phyloP scores from a whole-genome alignment of 2,797 vertebrate genomes.

The Orestias chungarensis region DNA sequence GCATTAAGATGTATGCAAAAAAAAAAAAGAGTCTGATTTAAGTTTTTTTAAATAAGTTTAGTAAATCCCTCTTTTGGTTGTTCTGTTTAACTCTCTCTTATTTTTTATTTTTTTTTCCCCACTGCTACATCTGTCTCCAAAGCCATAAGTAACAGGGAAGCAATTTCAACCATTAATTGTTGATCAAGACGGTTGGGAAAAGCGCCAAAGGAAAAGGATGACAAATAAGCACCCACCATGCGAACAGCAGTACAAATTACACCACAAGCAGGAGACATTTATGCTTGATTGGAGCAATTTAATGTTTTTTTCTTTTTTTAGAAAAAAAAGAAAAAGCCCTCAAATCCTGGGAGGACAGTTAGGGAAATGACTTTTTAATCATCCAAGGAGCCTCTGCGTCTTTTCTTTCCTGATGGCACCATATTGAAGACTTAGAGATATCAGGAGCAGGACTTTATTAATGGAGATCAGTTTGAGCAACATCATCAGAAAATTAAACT shows the following conservation, averaged over 20 bases:
- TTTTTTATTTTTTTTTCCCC: slow-evolving; percentile 16
- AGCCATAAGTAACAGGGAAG: slow-evolving; percentile 81
- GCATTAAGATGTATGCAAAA: neutral
- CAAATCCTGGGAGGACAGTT: slow-evolving; percentile 96
- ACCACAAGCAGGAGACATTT: slow-evolving; percentile 87
- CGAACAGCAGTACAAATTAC: slow-evolving; percentile 87
- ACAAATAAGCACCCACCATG: slow-evolving; percentile 85
- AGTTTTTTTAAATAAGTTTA: slow-evolving; percentile 39
- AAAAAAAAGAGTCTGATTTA: slow-evolving; percentile 23
- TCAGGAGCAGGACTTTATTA: slow-evolving; percentile 74
- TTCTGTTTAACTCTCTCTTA: slow-evolving; percentile 10
- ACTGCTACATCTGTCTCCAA: slow-evolving; percentile 80
- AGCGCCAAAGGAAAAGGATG: slow-evolving; percentile 86
- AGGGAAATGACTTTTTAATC: slow-evolving; percentile 99
- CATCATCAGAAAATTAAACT: slow-evolving; percentile 58
- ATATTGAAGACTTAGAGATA: slow-evolving; percentile 83
- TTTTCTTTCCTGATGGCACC: slow-evolving; percentile 86
- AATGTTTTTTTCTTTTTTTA: slow-evolving; percentile 92
- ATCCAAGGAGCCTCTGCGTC: slow-evolving; percentile 86
- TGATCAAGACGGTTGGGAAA: slow-evolving; percentile 84
- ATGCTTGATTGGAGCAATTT: slow-evolving; percentile 95
- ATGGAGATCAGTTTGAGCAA: slow-evolving; percentile 53
- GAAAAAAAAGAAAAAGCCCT: slow-evolving; percentile 55
- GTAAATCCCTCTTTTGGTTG: slow-evolving; percentile 53
- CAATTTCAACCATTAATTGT: slow-evolving; percentile 87